A percentile compares a stretch with the other conserved stretches of the same genome.
phyloP scores from a whole-genome alignment of 2,888 invertebrate species.

The Tricholauxania praeusta region DNA sequence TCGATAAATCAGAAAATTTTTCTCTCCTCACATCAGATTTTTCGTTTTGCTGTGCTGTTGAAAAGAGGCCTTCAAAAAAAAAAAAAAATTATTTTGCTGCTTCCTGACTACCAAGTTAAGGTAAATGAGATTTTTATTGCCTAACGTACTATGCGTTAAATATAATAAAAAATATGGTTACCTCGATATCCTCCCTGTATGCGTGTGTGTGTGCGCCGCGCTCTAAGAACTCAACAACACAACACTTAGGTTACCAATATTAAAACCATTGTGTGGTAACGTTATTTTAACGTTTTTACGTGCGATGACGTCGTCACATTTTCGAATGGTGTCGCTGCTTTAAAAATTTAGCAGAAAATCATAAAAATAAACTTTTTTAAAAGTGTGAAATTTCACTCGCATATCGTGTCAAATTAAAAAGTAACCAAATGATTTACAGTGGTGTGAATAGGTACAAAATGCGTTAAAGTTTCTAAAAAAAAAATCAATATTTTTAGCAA shows the following conservation, averaged over 20 bases:
- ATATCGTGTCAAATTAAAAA: too few relatives aligned
- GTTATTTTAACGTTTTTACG: slow-evolving; percentile 27
- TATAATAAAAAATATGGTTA: slow-evolving; percentile 8
- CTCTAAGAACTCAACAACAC: too few relatives aligned
- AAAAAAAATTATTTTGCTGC: not conserved
- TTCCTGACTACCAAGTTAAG: not conserved
- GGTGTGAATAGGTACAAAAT: too few relatives aligned
- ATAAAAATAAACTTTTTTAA: too few relatives aligned
- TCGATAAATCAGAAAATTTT: slow-evolving; percentile 1
- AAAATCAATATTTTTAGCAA: too few relatives aligned
- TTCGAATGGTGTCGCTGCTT: too few relatives aligned
- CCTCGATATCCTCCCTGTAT: not conserved
- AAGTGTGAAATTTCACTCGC: too few relatives aligned
- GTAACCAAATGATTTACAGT: too few relatives aligned
- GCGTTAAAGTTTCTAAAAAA: too few relatives aligned
- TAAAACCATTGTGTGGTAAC: slow-evolving; percentile 12
- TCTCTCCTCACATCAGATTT: not conserved
- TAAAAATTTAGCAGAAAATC: too few relatives aligned
- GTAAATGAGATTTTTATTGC: slow-evolving; percentile 9
- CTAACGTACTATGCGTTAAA: not conserved
- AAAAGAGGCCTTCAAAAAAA: too few relatives aligned
- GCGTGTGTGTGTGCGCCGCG: too few relatives aligned
- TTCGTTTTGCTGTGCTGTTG: not conserved
- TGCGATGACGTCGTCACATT: not conserved
- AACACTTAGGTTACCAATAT: slow-evolving; percentile 11